Conservation (phyloP, 2,113 vertebrate species). For the Sorex araneus region DNA sequence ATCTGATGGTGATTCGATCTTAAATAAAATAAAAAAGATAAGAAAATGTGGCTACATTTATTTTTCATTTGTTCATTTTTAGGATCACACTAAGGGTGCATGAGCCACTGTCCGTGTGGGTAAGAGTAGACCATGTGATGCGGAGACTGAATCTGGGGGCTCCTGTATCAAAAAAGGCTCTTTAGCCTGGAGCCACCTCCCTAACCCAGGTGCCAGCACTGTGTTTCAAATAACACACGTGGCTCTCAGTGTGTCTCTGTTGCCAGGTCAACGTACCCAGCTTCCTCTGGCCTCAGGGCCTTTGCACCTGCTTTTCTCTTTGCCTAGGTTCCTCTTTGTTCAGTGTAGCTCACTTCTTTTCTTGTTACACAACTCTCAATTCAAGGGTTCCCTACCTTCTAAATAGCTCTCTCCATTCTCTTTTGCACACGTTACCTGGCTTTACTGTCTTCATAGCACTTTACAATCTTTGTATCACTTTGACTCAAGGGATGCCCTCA, state of each 20-base stretch:
- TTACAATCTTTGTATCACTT: neutral
- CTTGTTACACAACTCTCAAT: constrained; percentile 11
- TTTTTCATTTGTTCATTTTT: too few species aligned
- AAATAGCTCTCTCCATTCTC: neutral
- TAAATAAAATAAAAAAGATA: too few species aligned
- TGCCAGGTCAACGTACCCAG: neutral
- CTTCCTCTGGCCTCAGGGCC: neutral
- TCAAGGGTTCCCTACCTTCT: neutral
- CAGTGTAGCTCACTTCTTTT: neutral
- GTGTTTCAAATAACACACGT: neutral
- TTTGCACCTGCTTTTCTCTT: neutral
- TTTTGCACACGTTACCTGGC: neutral
- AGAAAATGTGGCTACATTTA: neutral
- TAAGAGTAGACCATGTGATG: too few species aligned
- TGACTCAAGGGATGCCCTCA: neutral
- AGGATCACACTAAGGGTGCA: too few species aligned
- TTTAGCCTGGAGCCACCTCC: too few species aligned
- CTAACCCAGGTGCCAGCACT: too few species aligned
- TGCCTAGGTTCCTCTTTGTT: neutral
- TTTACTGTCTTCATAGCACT: neutral
- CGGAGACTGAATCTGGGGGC: too few species aligned
- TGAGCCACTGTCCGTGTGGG: too few species aligned
- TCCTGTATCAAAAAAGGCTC: too few species aligned
- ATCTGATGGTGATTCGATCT: too few species aligned
- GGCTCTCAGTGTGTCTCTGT: neutral